phyloP scores from a whole-genome alignment of 2,113 vertebrate genomes.

The Reinhardtius hippoglossoides region DNA sequence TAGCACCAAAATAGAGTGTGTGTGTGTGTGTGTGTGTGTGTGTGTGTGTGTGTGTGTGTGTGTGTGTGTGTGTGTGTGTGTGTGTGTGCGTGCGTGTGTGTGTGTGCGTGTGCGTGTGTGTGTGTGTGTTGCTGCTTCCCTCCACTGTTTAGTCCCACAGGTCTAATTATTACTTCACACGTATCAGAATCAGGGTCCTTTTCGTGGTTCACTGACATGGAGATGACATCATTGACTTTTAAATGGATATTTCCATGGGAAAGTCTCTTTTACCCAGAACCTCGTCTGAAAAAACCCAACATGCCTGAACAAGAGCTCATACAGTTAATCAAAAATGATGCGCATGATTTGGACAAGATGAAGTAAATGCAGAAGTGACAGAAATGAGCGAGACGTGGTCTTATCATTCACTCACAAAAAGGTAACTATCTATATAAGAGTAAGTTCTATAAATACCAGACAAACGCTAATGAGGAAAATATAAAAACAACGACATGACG shows the following conservation, averaged over 20 bases:
- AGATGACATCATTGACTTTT: constrained; percentile 23
- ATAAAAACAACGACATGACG: too few relatives aligned
- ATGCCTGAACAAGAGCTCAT: not conserved
- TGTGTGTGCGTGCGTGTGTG: too few relatives aligned
- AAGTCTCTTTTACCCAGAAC: constrained; percentile 13
- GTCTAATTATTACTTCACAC: constrained; percentile 55
- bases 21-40: not conserved
- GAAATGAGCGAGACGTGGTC: too few relatives aligned
- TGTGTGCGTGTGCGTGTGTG: not conserved
- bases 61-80: constrained; percentile 15
- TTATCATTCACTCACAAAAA: too few relatives aligned
- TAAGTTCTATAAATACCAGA: too few relatives aligned
- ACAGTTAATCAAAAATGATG: not conserved
- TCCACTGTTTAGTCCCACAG: constrained; percentile 33
- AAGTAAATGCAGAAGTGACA: too few relatives aligned
- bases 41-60: constrained; percentile 16
- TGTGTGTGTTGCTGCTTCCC: constrained; percentile 27
- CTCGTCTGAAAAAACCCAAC: not conserved
- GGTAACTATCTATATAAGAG: too few relatives aligned
- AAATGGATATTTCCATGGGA: constrained; percentile 37
- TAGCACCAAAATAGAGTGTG: not conserved
- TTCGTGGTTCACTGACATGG: constrained; percentile 22
- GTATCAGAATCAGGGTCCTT: constrained; percentile 4
- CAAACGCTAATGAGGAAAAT: constrained; percentile 24
- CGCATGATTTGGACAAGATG: too few relatives aligned